Evolutionary conservation across 2,888 invertebrate species (phyloP).

Genomic region (Brenthis ino): DNA sequence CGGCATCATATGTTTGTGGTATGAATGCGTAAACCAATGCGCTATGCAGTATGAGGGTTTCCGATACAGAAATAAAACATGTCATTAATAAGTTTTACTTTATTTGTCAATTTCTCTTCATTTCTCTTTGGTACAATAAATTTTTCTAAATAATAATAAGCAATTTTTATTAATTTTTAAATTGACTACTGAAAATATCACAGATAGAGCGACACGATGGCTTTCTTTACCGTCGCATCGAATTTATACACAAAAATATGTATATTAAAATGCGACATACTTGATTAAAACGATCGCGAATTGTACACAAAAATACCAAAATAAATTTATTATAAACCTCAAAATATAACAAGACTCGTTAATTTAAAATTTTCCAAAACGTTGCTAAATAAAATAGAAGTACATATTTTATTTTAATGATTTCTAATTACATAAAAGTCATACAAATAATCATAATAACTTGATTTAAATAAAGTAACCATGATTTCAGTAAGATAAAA

Average conservation of each 20-base stretch:
- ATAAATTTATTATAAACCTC: slow-evolving; percentile 67
- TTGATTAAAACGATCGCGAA: slow-evolving; percentile 62
- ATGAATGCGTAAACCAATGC: slow-evolving; percentile 29
- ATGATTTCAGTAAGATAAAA: slow-evolving; percentile 68
- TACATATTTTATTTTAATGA: slow-evolving; percentile 23
- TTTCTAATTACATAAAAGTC: slow-evolving; percentile 24
- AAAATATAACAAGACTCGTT: slow-evolving; percentile 57
- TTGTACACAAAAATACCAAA: slow-evolving; percentile 71
- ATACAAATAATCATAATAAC: slow-evolving; percentile 12
- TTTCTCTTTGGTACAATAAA: slow-evolving; percentile 69
- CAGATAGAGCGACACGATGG: slow-evolving; percentile 60
- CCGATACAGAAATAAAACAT: slow-evolving; percentile 46
- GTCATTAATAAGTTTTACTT: slow-evolving; percentile 55
- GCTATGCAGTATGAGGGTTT: background rate
- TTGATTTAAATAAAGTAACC: slow-evolving; percentile 62
- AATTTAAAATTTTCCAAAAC: slow-evolving; percentile 68
- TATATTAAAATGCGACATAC: slow-evolving; percentile 63
- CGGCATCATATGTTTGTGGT: slow-evolving; percentile 38
- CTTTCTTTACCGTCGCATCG: slow-evolving; percentile 44
- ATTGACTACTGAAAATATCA: slow-evolving; percentile 63
- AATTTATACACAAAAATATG: slow-evolving; percentile 27
- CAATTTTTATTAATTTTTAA: slow-evolving; percentile 65
- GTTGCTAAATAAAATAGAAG: slow-evolving; percentile 52
- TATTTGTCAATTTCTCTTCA: slow-evolving; percentile 73
- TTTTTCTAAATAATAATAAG: slow-evolving; percentile 63